Base-by-base conservation (phyloP, 2,888 invertebrate species). In the Lacanobia oleracea region DNA sequence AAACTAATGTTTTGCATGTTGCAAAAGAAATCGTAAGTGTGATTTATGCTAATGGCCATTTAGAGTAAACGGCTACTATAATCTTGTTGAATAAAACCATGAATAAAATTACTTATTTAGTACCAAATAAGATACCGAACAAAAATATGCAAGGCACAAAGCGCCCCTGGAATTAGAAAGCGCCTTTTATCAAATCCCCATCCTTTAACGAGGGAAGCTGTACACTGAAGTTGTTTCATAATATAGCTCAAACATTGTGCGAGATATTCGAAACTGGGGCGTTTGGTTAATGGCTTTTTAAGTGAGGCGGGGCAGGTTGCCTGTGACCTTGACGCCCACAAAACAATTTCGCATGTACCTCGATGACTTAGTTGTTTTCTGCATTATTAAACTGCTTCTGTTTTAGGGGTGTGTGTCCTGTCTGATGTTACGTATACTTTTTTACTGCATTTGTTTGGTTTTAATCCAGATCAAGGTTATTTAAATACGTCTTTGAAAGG, bases 211-310 rank as follows among this genome's bases (percentile, higher is more conserved):
- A 69, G 53, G 57, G 67, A 59, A 67, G 27, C 67, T 70, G 62
- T 71, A 72, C 51, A 27, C 62, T 56, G 66, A 75, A 71, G 63
- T 80, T 79, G 86, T 78, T 75, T 77, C 72, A 72, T 70, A 82
- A 79, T 83, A 80, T 80, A 81, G 73, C 61, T 82, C 79, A 75
- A 85, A 85, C 84, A 85, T 86, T 87, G 75, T 77, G 75, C 82
- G 75, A 68, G 67, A 68, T 81, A 85, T 85, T 75, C 53, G 74
- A 74, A 77, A 75, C 73, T 75, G 77, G 83, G 72, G 80, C 65
- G 80, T 83, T 83, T 82, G 82, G 83, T 82, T 89, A 90, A 91
- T 91, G 90, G 88, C 74, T 86, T 89, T 91, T 90, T 89, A 89
- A 91, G 90, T 90, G 89, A 86, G 81, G 82, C 66, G 79, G 70